Base-by-base conservation (phyloP, 2,888 invertebrate genomes). In the Scrobipalpa atriplicella region DNA sequence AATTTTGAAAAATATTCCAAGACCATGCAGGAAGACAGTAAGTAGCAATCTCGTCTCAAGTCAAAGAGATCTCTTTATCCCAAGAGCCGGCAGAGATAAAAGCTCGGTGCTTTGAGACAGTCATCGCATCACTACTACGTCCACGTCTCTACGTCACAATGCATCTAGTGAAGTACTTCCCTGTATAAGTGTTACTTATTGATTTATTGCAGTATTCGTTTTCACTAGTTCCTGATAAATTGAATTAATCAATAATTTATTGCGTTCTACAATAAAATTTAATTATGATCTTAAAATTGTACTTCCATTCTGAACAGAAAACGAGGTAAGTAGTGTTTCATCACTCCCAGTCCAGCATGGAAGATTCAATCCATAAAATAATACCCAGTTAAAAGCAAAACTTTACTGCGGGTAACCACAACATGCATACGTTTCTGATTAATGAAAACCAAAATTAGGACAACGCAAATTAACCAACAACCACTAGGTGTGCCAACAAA, bases 1-100 rank as follows among this genome's bases (percentile, higher is more conserved):
- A 43, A 13, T 13, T 41, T 41, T 43, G 13, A 13, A 13, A 47
- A 47, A 16, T 10, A 16, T 79, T 68, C 69, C 65, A 71, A 71
- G 71, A 73, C 75, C 73, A n/a, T n/a, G n/a, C n/a, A 75, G 63
- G 68, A 63, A 29, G 51, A 62, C 39, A 43, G 62, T 47, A 47
- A 47, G 47, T n/a, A 47, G 47, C 47, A 16, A n/a, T 47, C 47
- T 47, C 47, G 16, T 47, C 16, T 47, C 47, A 47, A 47, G 47
- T 47, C 47, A 47, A 47, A 47, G 47, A 47, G 47, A n/a, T 29
- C 29, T 29, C 5, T 47, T 47, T 47, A 47, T 47, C 47, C 16
- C 6, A 16, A 47, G n/a, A 47, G 47, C 47, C 47, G 16, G 47
- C 16, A 16, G 47, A 47, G 47, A 47, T 47, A 47, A 47, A 47